A percentile compares a stretch with the other conserved stretches of the same genome.
Evolutionary conservation across 2,888 invertebrate species (phyloP).

Genomic region (Hedya salicella): DNA sequence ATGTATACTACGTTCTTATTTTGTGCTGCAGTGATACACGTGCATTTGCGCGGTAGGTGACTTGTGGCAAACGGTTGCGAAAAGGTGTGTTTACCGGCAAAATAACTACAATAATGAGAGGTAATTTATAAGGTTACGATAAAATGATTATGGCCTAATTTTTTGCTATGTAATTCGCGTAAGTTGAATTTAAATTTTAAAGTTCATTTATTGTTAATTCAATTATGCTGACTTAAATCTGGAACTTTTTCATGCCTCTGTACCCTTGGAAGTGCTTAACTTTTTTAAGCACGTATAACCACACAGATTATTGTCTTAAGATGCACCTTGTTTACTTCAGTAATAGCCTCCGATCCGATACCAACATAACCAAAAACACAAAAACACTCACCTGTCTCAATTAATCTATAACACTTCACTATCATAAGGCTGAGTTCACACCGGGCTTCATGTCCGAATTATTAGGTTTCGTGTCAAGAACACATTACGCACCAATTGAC

Average conservation of each 20-base stretch:
- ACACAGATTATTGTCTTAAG: slow-evolving; percentile 7
- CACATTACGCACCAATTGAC: slow-evolving; percentile 72
- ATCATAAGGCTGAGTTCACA: slow-evolving; percentile 77
- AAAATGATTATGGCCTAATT: not conserved
- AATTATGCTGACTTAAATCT: not conserved
- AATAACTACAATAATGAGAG: slow-evolving; percentile 13
- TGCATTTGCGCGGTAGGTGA: slow-evolving; percentile 31
- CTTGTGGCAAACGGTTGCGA: slow-evolving; percentile 17
- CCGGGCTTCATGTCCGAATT: slow-evolving; percentile 71
- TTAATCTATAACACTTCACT: slow-evolving; percentile 66
- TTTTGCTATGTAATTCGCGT: slow-evolving; percentile 3
- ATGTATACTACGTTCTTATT: slow-evolving; percentile 7
- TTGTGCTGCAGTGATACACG: slow-evolving; percentile 23
- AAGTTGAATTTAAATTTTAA: not conserved
- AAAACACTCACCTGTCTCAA: slow-evolving; percentile 64
- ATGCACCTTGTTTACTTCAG: slow-evolving; percentile 42
- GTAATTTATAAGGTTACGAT: slow-evolving; percentile 1
- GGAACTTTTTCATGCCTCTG: not conserved
- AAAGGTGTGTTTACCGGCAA: slow-evolving; percentile 26
- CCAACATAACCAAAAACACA: slow-evolving; percentile 57
- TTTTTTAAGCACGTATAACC: not conserved
- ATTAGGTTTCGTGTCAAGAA: slow-evolving; percentile 78
- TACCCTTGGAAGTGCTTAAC: not conserved
- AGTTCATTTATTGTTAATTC: not conserved
- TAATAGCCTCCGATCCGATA: slow-evolving; percentile 49